Percentiles rank a stretch among this genome's conserved stretches.
phyloP scores from a whole-genome alignment of 2,113 vertebrate species.

The Cebus imitator region DNA sequence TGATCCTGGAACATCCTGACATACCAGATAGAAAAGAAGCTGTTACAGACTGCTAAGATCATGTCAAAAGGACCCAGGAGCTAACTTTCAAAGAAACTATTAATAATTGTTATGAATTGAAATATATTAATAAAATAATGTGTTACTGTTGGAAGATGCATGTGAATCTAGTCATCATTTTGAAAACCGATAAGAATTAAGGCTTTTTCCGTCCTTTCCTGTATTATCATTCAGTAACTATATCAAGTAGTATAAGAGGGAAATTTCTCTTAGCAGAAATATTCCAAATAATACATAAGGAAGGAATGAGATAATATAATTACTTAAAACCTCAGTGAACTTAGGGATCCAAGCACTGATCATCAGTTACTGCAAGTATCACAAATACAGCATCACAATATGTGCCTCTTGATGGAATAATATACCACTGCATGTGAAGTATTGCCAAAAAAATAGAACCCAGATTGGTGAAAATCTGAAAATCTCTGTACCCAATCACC shows the following conservation, averaged over 20 bases:
- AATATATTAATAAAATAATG: not conserved
- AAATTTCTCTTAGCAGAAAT: constrained; percentile 4
- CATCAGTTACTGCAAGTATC: not conserved
- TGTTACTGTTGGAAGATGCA: not conserved
- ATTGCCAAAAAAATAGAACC: not conserved
- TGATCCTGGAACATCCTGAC: not conserved
- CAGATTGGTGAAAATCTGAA: not conserved
- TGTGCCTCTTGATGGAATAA: not conserved
- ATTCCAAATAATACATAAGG: not conserved
- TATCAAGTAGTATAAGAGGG: not conserved
- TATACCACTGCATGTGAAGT: not conserved
- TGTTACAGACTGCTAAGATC: not conserved
- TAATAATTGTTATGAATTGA: not conserved
- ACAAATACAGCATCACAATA: not conserved
- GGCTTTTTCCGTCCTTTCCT: not conserved
- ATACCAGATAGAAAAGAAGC: not conserved
- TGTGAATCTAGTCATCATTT: not conserved
- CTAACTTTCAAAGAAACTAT: not conserved
- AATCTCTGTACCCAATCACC: not conserved
- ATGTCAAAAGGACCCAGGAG: not conserved
- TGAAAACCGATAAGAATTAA: not conserved
- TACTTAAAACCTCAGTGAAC: not conserved
- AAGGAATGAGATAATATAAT: not conserved
- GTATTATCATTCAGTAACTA: not conserved
- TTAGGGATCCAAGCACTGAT: not conserved